A percentile compares a stretch with the other conserved stretches of the same genome.
phyloP scores from a whole-genome alignment of 2,888 invertebrate species.

The Ypsolopha scabrella region DNA sequence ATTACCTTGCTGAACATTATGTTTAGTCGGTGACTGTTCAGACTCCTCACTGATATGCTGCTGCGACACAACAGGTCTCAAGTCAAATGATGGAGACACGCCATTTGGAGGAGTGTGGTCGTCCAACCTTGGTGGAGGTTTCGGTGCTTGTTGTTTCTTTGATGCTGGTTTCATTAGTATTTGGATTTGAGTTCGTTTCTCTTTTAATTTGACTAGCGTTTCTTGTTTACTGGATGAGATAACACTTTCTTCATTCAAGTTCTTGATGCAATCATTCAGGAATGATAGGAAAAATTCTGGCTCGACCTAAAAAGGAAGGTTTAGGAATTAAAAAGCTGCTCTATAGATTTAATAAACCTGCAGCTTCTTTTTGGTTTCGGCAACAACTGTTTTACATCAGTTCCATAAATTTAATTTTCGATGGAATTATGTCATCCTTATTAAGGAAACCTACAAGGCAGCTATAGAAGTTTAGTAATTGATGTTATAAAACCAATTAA shows the following conservation, averaged over 20 bases:
- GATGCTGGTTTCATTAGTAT: constrained; percentile 32
- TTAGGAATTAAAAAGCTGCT: too few relatives aligned
- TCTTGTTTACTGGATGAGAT: constrained; percentile 72
- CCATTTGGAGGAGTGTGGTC: constrained; percentile 58
- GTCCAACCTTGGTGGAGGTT: constrained; percentile 53
- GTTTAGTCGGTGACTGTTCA: constrained; percentile 37
- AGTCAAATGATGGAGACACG: constrained; percentile 57
- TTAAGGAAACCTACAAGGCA: too few relatives aligned
- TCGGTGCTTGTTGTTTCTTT: constrained; percentile 53
- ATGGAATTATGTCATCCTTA: too few relatives aligned
- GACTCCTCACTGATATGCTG: constrained; percentile 53
- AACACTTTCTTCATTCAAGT: constrained; percentile 50
- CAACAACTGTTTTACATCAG: too few relatives aligned
- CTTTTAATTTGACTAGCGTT: constrained; percentile 71
- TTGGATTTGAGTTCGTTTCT: constrained; percentile 74
- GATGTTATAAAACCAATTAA: too few relatives aligned
- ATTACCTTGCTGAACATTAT: constrained; percentile 31
- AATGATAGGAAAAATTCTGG: constrained; percentile 80
- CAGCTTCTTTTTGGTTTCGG: too few relatives aligned
- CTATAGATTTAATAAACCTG: too few relatives aligned
- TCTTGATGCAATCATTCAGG: constrained; percentile 77
- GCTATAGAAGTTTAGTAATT: too few relatives aligned
- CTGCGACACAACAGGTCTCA: constrained; percentile 57
- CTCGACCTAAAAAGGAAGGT: constrained; percentile 69
- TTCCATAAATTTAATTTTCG: too few relatives aligned